Evolutionary conservation across 2,113 vertebrate species (phyloP), one percentile per base, ranked within the genome.

Genomic region (Agapornis roseicollis): DNA sequence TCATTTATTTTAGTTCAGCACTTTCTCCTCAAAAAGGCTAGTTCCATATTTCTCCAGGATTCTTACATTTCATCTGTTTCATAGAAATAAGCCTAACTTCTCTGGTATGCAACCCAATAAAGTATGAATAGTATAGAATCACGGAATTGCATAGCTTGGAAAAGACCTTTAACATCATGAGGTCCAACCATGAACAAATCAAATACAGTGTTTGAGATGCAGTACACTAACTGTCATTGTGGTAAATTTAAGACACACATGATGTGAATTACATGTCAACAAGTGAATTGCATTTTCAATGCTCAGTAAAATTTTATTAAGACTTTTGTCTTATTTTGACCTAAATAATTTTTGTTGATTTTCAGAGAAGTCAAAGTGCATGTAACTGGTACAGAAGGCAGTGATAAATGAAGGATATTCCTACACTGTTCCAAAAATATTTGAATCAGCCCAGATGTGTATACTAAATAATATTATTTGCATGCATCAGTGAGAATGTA

Each of bases 61-160:
- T 84, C 66, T 91, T 96, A 73, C 58, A 85, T 96, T 81, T 96
- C 85, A 60, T 85, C 70, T 96, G 35, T 65, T 91, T 16, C 87
- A 63, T 69, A 94, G 88, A 96, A 96, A 85, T 85, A 94, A 96
- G 33, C 65, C 79, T 89, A 92, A 89, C 33, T 94, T 96, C 92
- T 91, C 78, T 92, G 81, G 90, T 97, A 92, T 39, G 69, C 74
- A 90, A 56, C 91, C 84, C 88, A 58, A 81, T 58, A 88, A 88
- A 92, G 47, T 90, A 73, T 72, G 66, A 82, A 37, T 64, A 80
- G 17, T 44, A 58, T 76, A 58, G 33, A 58, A 15, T 58, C 33
- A n/a, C 4, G 6, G 33, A n/a, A 58, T 35, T 58, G 56, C n/a
- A n/a, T 58, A 15, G 33, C n/a, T 58, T 58, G 56, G 56, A 35